Conservation (phyloP, 2,888 invertebrate species). For the Patella pellucida region DNA sequence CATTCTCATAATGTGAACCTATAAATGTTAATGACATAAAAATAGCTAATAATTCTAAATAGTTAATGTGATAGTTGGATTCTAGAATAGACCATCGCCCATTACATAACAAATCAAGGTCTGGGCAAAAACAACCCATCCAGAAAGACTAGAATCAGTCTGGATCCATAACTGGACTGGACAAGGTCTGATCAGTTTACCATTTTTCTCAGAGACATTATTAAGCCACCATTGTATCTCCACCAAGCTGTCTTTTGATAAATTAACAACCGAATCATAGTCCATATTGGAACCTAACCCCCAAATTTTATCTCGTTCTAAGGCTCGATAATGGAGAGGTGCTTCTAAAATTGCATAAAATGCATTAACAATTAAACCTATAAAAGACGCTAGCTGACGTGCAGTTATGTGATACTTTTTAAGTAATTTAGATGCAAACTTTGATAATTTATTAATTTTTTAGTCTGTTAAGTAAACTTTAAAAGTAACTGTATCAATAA, state of each 20-base stretch:
- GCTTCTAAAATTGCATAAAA: constrained; percentile 17
- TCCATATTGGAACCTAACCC: constrained; percentile 13
- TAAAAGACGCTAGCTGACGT: constrained; percentile 28
- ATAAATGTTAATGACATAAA: neutral
- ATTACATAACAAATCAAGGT: neutral
- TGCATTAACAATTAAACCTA: constrained; percentile 20
- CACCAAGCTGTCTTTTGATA: constrained; percentile 11
- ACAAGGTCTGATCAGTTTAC: constrained; percentile 23
- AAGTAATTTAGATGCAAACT: constrained; percentile 18
- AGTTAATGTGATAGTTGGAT: neutral
- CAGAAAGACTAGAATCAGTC: neutral
- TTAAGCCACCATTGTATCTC: neutral
- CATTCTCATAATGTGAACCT: no score
- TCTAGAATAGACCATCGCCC: neutral
- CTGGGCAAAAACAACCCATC: neutral
- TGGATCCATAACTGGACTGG: neutral
- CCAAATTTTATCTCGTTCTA: constrained; percentile 29
- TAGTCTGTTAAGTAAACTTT: constrained; percentile 33
- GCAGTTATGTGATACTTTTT: constrained; percentile 7
- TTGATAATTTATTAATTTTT: constrained; percentile 30
- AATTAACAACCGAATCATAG: constrained; percentile 14
- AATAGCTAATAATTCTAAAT: neutral
- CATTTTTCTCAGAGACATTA: constrained; percentile 28
- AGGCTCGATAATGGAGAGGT: constrained; percentile 29
- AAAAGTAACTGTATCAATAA: constrained; percentile 35